These are phyloP conservation scores for Leptarthrus brevirostris DNA, from an alignment of 2,888 invertebrate species.

Conservation along the genomic window DNA sequence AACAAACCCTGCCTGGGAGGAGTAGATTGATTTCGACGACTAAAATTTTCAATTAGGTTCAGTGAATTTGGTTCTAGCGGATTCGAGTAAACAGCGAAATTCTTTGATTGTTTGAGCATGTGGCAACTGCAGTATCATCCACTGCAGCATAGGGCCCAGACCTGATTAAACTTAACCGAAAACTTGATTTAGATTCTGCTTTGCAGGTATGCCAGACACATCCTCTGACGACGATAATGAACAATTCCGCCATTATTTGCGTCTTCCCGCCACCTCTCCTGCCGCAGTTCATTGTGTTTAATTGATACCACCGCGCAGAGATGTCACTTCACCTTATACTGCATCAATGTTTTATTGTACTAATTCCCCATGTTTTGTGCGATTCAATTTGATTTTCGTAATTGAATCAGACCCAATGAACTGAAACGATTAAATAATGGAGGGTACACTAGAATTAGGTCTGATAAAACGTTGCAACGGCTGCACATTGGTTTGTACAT, in stretches of 20 bases:
- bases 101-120: constrained; percentile 48
- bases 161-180: constrained; percentile 48
- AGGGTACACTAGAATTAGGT: constrained; percentile 32
- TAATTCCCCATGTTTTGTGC: constrained; percentile 45
- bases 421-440: constrained; percentile 44
- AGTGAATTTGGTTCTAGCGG: constrained; percentile 38
- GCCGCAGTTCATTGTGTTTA: neutral
- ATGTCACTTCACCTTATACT: constrained; percentile 38
- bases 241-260: constrained; percentile 35
- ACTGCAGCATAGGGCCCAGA: constrained; percentile 15
- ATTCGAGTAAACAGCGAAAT: constrained; percentile 41
- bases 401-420: constrained; percentile 45
- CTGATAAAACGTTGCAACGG: constrained; percentile 12
- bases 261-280: constrained; percentile 16
- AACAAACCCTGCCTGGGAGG: constrained; percentile 30
- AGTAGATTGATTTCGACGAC: constrained; percentile 44
- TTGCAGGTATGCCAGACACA: neutral
- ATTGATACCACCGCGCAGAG: constrained; percentile 40
- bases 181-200: constrained; percentile 43
- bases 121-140: constrained; percentile 32
- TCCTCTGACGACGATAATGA: constrained; percentile 33
- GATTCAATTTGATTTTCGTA: constrained; percentile 48
- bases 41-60: constrained; percentile 48
- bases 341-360: constrained; percentile 36
- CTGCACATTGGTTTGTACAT: no score